Conservation (phyloP, 1,140 invertebrate genomes). For the Drosophila aff. region DNA sequence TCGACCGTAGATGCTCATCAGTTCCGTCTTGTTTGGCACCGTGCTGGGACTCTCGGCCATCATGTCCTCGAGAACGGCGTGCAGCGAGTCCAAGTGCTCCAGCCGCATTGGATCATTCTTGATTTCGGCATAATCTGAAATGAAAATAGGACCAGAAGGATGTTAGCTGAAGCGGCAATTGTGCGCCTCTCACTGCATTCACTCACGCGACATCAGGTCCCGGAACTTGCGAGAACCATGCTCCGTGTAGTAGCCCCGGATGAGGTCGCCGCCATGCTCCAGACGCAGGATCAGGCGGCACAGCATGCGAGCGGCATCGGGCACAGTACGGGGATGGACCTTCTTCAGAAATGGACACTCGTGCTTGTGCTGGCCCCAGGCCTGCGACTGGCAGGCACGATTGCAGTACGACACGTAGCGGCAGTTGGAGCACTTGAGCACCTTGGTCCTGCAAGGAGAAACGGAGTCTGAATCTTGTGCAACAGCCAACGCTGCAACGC, state of each 20-base stretch:
- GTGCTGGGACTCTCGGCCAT: conserved; percentile 86
- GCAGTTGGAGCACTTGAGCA: conserved; percentile 92
- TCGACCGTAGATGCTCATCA: conserved; percentile 92
- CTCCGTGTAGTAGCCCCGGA: conserved; percentile 89
- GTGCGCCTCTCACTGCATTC: fast-evolving
- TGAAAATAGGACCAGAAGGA: neutral
- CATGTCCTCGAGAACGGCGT: conserved; percentile 89
- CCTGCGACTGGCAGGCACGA: conserved; percentile 89
- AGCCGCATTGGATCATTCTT: conserved; percentile 89
- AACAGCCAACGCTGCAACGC: no score
- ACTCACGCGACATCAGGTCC: conserved; percentile 94
- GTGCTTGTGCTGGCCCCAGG: conserved; percentile 91
- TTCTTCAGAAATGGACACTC: conserved; percentile 91
- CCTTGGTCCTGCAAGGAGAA: conserved; percentile 86
- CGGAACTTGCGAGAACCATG: conserved; percentile 91
- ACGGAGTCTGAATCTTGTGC: no score
- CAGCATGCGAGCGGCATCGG: conserved; percentile 91
- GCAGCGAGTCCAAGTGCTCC: conserved; percentile 91
- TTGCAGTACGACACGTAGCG: conserved; percentile 93
- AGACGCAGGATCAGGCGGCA: conserved; percentile 90
- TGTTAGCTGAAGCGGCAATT: neutral
- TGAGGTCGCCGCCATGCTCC: conserved; percentile 88
- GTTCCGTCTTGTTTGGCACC: conserved; percentile 91
- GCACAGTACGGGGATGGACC: conserved; percentile 88
- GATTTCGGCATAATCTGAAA: conserved; percentile 90